These are phyloP conservation scores for Dryas iulia DNA, from an alignment of 1,140 invertebrate species.

Conservation along the genomic window DNA sequence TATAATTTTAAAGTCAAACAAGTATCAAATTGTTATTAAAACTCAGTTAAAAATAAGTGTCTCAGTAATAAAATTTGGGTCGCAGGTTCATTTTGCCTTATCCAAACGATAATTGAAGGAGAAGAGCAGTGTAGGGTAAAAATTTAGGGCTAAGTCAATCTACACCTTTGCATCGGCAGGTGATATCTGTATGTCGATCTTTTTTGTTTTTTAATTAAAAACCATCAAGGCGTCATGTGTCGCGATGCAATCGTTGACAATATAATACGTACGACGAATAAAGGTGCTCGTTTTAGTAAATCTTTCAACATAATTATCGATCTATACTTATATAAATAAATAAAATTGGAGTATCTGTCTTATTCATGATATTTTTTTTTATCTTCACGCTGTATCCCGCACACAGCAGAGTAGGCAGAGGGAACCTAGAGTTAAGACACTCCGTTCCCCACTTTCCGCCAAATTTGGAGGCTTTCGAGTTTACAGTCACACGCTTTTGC, in stretches of 20 bases:
- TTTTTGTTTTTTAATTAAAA: slow-evolving; percentile 60
- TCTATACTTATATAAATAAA: not conserved
- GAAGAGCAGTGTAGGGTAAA: slow-evolving; percentile 27
- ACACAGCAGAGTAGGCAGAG: too few species aligned
- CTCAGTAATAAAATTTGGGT: not conserved
- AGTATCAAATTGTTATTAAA: too few species aligned
- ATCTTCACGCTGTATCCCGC: too few species aligned
- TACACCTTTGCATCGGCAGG: slow-evolving; percentile 72
- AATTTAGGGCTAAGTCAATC: slow-evolving; percentile 65
- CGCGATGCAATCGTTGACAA: slow-evolving; percentile 61
- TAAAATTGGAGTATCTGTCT: too few species aligned
- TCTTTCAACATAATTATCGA: not conserved
- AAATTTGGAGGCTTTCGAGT: too few species aligned
- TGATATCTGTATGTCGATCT: slow-evolving; percentile 53
- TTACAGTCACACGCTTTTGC: too few species aligned
- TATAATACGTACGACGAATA: slow-evolving; percentile 24
- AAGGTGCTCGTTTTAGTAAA: slow-evolving; percentile 26
- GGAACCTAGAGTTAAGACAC: too few species aligned
- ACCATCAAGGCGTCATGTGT: slow-evolving; percentile 63
- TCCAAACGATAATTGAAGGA: slow-evolving; percentile 35
- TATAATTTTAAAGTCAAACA: too few species aligned
- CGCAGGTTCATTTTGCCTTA: not conserved
- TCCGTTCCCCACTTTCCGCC: too few species aligned
- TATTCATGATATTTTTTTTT: too few species aligned
- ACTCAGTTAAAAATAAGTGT: too few species aligned